Base-by-base conservation (phyloP, 2,797 vertebrate species). In the Enteromius thamalakanensis region DNA sequence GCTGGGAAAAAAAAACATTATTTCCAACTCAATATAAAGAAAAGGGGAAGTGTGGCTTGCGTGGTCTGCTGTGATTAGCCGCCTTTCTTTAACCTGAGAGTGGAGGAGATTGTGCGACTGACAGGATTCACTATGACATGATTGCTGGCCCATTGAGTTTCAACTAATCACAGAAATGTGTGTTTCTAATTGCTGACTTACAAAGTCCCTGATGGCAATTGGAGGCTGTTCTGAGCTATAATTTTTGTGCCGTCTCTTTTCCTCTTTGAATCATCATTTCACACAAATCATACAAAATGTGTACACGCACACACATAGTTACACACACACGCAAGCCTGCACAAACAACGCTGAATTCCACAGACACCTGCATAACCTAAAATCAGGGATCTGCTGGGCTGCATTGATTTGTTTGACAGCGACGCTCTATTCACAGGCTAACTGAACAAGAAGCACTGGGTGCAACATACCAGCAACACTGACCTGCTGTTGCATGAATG, bases 161-260 rank as follows among this genome's bases (percentile, higher is more conserved):
- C 64, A 86, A 86, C 45, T 89, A 90, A 87, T 87, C 87, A 86
- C 79, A 62, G 68, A 23, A 29, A 65, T 86, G 21, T 76, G 82
- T 74, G 85, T 69, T 65, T 86, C 85, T 83, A 85, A 91, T 89
- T 90, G 87, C 81, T 86, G 86, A 87, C 82, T 67, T 84, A 89
- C 88, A 68, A 84, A 88, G 88, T 86, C 86, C 78, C 85, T 89
- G 88, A 86, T 32, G 81, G 67, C 14, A 53, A 1, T 42, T 65
- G 86, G 65, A 85, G 79, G 74, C 85, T 29, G 1, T 42, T 86
- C 51, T 85, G 69, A 84, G 71, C 75, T 79, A 65, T 82, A 83
- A 85, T 82, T 88, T 88, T 21, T 77, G 64, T 51, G 10, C 42
- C 3, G 10, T 64, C 69, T 84, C 65, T 72, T 23, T 42, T 72